phyloP scores from a whole-genome alignment of 2,888 invertebrate species.

The Helleia helle region DNA sequence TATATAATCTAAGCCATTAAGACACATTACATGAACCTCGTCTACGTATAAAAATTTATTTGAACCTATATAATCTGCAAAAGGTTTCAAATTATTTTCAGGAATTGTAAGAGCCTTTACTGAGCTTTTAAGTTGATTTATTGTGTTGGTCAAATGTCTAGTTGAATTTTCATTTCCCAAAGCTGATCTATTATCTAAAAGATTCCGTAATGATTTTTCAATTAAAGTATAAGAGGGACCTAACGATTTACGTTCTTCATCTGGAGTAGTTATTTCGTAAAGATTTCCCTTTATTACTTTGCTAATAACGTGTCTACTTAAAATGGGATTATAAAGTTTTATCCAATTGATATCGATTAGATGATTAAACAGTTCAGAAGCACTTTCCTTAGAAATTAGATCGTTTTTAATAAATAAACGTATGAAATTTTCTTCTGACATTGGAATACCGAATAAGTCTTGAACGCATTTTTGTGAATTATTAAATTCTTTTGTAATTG shows the following conservation, averaged over 20 bases:
- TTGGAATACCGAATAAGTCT: background rate
- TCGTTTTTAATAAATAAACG: background rate
- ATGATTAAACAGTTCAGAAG: background rate
- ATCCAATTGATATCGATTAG: background rate
- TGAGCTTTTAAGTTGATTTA: constrained; percentile 6
- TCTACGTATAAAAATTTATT: constrained; percentile 7
- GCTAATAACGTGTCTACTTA: too few relatives aligned
- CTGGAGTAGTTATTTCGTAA: background rate
- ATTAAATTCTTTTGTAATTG: background rate
- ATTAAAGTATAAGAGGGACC: background rate
- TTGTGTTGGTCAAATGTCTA: background rate
- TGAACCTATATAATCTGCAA: background rate
- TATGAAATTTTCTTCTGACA: background rate
- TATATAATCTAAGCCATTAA: constrained; percentile 8
- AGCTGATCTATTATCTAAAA: constrained; percentile 2
- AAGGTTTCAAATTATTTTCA: constrained; percentile 9
- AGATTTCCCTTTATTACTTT: background rate
- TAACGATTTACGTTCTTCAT: background rate
- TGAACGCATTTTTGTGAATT: background rate
- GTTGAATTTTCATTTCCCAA: constrained; percentile 6
- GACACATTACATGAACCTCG: constrained; percentile 4
- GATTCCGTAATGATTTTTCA: constrained; percentile 1
- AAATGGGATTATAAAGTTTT: background rate
- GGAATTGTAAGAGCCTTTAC: constrained; percentile 1
- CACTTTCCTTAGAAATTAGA: background rate